Evolutionary conservation across 2,888 invertebrate genomes (phyloP), one percentile per base, ranked within the genome.

Genomic region (Scaptomyza polygonia): DNA sequence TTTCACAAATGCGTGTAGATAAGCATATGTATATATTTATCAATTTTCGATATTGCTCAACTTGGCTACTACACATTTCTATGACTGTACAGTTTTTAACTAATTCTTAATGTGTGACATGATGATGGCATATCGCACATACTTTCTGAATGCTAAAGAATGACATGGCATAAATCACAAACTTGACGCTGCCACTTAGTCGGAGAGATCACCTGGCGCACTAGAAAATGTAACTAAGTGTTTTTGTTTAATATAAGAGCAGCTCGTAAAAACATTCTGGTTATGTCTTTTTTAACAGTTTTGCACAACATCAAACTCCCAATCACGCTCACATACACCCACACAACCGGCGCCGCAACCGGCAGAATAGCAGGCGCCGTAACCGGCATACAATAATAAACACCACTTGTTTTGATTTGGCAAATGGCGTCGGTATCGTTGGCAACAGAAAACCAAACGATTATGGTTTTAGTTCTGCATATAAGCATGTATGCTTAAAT

Each of bases 341-440:
- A 12, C 18, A 14, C 34, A 7, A 29, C 7, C 29, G 3, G 2
- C 9, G 1, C 27, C 2, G 29, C 25, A 45, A 39, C 64, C 82
- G 75, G 75, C 66, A 21, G 16, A 11, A 18, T 42, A 16, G 8
- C 45, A 30, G n/a, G 43, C 36, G 42, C 25, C 32, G 47, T 11
- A 43, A 29, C 79, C 86, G 77, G 72, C 77, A 44, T n/a, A n/a
- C n/a, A 79, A 61, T 67, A 69, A 76, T 78, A 4, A 21, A 21
- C 68, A 71, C 45, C 52, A n/a, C n/a, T n/a, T n/a, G n/a, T n/a
- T n/a, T n/a, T n/a, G n/a, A n/a, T n/a, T n/a, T n/a, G 51, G 27
- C n/a, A 32, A 21, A 47, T 34, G 65, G 54, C 27, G 12, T 27
- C n/a, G 40, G 47, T 42, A 51, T 44, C 9, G 51, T 34, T 18